A percentile compares a stretch with the other conserved stretches of the same genome.
phyloP scores from a whole-genome alignment of 1,140 invertebrate species.

The Scaptodrosophila lebanonensis region DNA sequence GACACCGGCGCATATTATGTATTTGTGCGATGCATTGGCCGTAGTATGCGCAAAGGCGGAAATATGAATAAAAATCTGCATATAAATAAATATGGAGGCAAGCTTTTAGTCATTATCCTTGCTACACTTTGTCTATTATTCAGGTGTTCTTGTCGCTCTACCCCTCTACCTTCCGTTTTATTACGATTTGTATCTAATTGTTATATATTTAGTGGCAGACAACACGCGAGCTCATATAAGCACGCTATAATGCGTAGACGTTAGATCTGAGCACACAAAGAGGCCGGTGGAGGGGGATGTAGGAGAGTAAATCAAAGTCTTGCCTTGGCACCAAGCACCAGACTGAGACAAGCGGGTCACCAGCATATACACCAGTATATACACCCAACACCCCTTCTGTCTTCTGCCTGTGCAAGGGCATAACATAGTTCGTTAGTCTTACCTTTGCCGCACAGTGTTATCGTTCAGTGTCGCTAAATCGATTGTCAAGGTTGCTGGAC shows the following conservation, averaged over 20 bases:
- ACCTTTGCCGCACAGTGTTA: slow-evolving; percentile 37
- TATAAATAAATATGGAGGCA: slow-evolving; percentile 5
- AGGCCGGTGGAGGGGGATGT: slow-evolving; percentile 2
- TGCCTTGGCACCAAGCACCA: slow-evolving; percentile 2
- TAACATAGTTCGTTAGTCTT: too few relatives aligned
- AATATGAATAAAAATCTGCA: background rate
- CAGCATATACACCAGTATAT: too few relatives aligned
- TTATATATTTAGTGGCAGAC: slow-evolving; percentile 62
- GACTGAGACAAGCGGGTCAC: too few relatives aligned
- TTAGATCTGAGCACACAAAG: slow-evolving; percentile 43
- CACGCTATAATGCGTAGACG: slow-evolving; percentile 37
- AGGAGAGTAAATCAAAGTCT: background rate
- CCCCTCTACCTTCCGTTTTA: too few relatives aligned
- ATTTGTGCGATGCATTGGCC: slow-evolving; percentile 42
- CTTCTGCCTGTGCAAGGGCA: too few relatives aligned
- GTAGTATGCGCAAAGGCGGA: slow-evolving; percentile 18
- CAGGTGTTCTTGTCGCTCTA: slow-evolving; percentile 71
- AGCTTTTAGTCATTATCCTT: slow-evolving; percentile 27
- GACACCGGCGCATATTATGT: slow-evolving; percentile 37
- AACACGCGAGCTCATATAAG: slow-evolving; percentile 46
- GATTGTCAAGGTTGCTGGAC: slow-evolving; percentile 63
- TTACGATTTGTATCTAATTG: slow-evolving; percentile 60
- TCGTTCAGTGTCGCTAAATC: slow-evolving; percentile 29
- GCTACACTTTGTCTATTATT: slow-evolving; percentile 39
- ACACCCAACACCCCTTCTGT: too few relatives aligned